A percentile compares a stretch with the other conserved stretches of the same genome.
phyloP scores from a whole-genome alignment of 1,140 invertebrate genomes.

The Drosophila triauraria region DNA sequence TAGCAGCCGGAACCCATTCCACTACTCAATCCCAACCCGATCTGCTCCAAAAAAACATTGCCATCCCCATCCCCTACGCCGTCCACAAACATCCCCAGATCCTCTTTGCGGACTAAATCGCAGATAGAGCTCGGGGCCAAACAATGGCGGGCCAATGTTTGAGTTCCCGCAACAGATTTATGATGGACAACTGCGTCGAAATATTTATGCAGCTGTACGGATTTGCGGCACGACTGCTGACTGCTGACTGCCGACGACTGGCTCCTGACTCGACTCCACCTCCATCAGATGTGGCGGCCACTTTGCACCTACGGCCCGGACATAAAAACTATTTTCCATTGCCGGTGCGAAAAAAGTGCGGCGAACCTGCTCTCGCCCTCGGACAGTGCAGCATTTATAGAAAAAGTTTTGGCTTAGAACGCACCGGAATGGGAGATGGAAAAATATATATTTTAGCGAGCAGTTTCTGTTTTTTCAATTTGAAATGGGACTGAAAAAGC shows the following conservation, averaged over 20 bases:
- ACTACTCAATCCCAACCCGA: background rate
- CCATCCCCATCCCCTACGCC: background rate
- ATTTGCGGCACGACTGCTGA: background rate
- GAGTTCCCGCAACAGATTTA: slow-evolving; percentile 61
- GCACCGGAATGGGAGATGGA: slow-evolving; percentile 15
- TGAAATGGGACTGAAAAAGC: slow-evolving; percentile 56
- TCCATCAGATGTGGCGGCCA: slow-evolving; percentile 39
- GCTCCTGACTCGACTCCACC: background rate
- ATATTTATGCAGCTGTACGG: slow-evolving; percentile 58
- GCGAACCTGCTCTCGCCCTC: slow-evolving; percentile 10
- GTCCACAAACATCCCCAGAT: slow-evolving; percentile 34
- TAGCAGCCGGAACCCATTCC: background rate
- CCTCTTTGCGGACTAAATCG: slow-evolving; percentile 54
- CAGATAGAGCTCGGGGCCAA: slow-evolving; percentile 49
- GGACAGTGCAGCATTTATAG: slow-evolving; percentile 47
- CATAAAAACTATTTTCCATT: slow-evolving; percentile 62
- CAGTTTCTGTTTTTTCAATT: slow-evolving; percentile 37
- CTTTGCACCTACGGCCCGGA: slow-evolving; percentile 58
- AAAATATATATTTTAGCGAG: slow-evolving; percentile 29
- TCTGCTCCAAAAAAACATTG: background rate
- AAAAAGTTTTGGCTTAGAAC: slow-evolving; percentile 58
- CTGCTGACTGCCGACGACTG: background rate
- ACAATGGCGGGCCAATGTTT: slow-evolving; percentile 57
- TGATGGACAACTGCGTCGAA: slow-evolving; percentile 71
- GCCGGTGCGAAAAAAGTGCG: slow-evolving; percentile 14